Conservation (phyloP, 2,888 invertebrate species). For the Pyralis farinalis region DNA sequence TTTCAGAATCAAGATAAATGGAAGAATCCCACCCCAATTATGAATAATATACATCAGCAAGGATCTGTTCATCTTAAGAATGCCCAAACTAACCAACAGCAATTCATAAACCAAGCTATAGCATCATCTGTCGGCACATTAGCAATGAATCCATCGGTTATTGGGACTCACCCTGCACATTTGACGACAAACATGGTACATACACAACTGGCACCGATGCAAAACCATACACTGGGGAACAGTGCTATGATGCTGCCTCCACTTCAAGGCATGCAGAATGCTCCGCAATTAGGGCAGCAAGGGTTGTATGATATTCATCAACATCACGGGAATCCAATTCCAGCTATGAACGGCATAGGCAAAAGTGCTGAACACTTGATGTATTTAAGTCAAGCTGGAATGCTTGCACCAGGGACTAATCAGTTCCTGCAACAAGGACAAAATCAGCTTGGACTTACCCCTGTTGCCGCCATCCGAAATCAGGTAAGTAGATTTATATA, state of each 20-base stretch:
- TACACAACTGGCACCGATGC: conserved; percentile 76
- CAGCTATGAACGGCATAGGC: conserved; percentile 75
- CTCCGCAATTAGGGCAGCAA: conserved; percentile 74
- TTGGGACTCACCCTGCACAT: conserved; percentile 71
- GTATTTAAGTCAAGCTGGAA: conserved; percentile 75
- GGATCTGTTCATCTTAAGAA: conserved; percentile 72
- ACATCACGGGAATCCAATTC: conserved; percentile 70
- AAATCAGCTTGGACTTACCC: conserved; percentile 78
- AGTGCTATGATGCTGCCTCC: conserved; percentile 76
- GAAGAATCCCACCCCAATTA: conserved; percentile 86
- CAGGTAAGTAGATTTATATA: conserved; percentile 54
- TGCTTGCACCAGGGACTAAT: conserved; percentile 82
- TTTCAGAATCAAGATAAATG: conserved; percentile 93
- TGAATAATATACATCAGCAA: conserved; percentile 81
- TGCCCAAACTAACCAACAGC: conserved; percentile 77
- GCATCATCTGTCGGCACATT: conserved; percentile 70
- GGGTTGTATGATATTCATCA: conserved; percentile 74
- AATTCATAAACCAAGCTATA: conserved; percentile 71
- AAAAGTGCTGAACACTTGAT: conserved; percentile 75
- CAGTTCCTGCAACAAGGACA: conserved; percentile 83
- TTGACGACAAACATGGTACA: conserved; percentile 76
- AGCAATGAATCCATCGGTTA: conserved; percentile 72
- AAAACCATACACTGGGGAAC: conserved; percentile 69
- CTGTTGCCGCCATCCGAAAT: conserved; percentile 69
- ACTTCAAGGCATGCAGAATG: conserved; percentile 73